Percentiles rank a stretch among this genome's conserved stretches.
phyloP scores from a whole-genome alignment of 2,113 vertebrate genomes.

The Pavo muticus region DNA sequence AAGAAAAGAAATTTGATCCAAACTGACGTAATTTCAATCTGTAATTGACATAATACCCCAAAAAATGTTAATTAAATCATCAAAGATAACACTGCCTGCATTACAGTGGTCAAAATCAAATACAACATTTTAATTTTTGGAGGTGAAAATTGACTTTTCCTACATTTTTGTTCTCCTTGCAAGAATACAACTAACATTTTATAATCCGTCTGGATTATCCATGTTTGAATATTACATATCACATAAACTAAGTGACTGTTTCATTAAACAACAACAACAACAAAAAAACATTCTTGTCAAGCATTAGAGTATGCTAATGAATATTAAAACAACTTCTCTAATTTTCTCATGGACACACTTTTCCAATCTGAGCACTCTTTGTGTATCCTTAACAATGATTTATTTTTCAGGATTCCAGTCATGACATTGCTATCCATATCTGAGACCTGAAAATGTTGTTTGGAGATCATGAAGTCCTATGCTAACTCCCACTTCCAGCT shows the following conservation, averaged over 20 bases:
- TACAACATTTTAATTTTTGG: not conserved
- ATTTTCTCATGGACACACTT: constrained; percentile 37
- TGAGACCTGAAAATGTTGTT: constrained; percentile 29
- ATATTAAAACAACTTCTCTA: constrained; percentile 41
- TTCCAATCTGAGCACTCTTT: constrained; percentile 28
- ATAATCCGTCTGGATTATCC: not conserved
- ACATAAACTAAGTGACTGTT: not conserved
- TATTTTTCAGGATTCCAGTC: constrained; percentile 41
- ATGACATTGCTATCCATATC: constrained; percentile 6
- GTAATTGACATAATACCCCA: not conserved
- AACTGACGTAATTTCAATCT: not conserved
- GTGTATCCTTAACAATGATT: constrained; percentile 61
- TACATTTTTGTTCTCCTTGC: not conserved
- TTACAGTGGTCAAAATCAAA: constrained; percentile 1
- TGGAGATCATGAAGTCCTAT: constrained; percentile 4
- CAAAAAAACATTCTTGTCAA: not conserved
- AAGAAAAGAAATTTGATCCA: not conserved
- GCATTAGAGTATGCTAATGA: constrained; percentile 12
- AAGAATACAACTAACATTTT: not conserved
- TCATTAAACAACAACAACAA: not conserved
- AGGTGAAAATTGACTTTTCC: not conserved
- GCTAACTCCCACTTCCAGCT: constrained; percentile 43
- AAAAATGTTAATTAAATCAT: constrained; percentile 12
- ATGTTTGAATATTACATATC: not conserved
- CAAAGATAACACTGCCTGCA: not conserved